Conservation (phyloP, 2,113 vertebrate species). For the Rafetus swinhoei region DNA sequence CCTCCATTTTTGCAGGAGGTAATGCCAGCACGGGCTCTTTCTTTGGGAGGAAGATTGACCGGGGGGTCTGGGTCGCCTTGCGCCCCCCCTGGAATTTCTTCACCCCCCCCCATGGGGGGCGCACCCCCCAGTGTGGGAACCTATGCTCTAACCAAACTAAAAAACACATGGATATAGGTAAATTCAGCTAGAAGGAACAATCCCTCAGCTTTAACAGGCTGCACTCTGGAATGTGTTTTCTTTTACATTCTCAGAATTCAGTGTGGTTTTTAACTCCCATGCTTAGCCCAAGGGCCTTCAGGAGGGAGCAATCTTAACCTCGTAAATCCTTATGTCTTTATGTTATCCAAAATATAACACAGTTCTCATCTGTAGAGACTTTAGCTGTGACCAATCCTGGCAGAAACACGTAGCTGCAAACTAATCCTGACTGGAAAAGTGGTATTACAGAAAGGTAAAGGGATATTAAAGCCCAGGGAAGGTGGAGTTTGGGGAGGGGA, state of each 20-base stretch:
- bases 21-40: no score
- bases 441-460: neutral
- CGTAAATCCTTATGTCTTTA: neutral
- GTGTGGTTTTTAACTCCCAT: neutral
- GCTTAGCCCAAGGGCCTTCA: constrained; percentile 7
- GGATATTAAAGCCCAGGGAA: neutral
- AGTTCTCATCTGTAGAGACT: neutral
- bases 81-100: no score
- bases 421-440: neutral
- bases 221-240: neutral
- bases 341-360: neutral
- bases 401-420: neutral
- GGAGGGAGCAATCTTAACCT: neutral
- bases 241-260: neutral
- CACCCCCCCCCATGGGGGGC: no score
- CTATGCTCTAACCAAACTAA: neutral
- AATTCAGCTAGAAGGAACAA: neutral
- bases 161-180: neutral
- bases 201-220: neutral
- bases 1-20: no score
- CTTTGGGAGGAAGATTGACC: no score
- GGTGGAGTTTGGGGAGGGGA: fast-evolving
- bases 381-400: neutral
- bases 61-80: no score
- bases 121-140: no score